These are phyloP conservation scores for Thymelicus sylvestris DNA, from an alignment of 2,888 invertebrate species.

Conservation along the genomic window DNA sequence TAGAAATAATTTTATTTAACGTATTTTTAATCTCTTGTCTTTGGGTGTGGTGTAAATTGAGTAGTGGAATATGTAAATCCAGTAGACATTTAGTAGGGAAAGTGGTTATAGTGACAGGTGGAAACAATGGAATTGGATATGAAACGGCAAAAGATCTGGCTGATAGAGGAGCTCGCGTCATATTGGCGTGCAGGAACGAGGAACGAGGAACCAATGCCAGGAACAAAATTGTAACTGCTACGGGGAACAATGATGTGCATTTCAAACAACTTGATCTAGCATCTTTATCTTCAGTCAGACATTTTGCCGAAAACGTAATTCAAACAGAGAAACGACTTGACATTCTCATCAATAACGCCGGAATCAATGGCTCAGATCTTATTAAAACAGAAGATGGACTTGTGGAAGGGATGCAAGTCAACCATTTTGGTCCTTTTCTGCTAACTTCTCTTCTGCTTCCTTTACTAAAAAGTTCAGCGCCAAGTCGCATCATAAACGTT, in stretches of 20 bases:
- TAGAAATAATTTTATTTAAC: conserved; percentile 14
- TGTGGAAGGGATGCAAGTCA: conserved; percentile 83
- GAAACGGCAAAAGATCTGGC: conserved; percentile 89
- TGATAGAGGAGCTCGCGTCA: conserved; percentile 88
- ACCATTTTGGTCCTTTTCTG: conserved; percentile 87
- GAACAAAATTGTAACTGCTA: conserved; percentile 48
- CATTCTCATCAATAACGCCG: conserved; percentile 86
- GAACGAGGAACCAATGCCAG: conserved; percentile 84
- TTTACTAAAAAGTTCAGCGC: conserved; percentile 53
- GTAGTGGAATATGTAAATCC: conserved; percentile 42
- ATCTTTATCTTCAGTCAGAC: conserved; percentile 79
- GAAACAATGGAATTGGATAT: conserved; percentile 91
- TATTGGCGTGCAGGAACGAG: conserved; percentile 91
- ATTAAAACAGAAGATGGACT: conserved; percentile 84
- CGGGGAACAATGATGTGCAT: conserved; percentile 54
- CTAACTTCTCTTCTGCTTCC: conserved; percentile 85
- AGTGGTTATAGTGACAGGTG: conserved; percentile 92
- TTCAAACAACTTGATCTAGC: conserved; percentile 73
- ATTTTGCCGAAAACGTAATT: conserved; percentile 84
- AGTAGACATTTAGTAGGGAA: conserved; percentile 83
- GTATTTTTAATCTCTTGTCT: conserved; percentile 11
- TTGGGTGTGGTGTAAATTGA: conserved; percentile 39
- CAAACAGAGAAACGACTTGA: conserved; percentile 75
- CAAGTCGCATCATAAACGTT: conserved; percentile 59
- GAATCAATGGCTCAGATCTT: conserved; percentile 61